Evolutionary conservation across 2,113 vertebrate species (phyloP).

Genomic region (Cottus gobio): DNA sequence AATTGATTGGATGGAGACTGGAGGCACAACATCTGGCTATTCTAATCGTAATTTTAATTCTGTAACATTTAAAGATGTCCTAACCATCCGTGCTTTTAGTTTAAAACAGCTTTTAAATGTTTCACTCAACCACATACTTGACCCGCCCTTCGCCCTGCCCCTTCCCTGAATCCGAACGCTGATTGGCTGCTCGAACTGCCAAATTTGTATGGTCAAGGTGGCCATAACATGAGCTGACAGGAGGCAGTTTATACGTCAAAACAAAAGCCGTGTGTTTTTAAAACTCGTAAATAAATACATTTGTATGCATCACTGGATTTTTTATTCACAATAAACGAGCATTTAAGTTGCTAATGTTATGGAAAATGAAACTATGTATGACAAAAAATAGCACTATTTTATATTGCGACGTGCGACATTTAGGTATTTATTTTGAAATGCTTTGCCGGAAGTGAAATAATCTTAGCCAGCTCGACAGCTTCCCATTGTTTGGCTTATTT

Average conservation of each 20-base stretch:
- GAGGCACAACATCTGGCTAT: background rate
- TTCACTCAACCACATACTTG: no score
- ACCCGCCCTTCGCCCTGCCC: background rate
- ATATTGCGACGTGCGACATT: accelerated
- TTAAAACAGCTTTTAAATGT: background rate
- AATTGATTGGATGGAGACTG: background rate
- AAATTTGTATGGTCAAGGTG: background rate
- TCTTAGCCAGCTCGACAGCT: background rate
- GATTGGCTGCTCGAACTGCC: constrained; percentile 26
- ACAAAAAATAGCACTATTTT: background rate
- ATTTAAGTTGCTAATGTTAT: accelerated
- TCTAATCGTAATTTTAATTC: background rate
- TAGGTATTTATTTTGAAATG: constrained; percentile 39
- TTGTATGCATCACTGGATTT: accelerated
- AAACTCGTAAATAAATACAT: background rate
- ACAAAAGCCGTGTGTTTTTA: constrained; percentile 1
- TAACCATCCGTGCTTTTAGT: no score
- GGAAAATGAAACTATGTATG: accelerated
- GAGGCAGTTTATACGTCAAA: background rate
- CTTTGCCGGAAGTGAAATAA: background rate
- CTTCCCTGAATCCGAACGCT: background rate
- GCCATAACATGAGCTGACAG: background rate
- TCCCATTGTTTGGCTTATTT: background rate
- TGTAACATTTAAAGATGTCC: background rate
- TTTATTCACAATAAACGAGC: accelerated